phyloP scores from a whole-genome alignment of 2,113 vertebrate genomes.

The Halcyon malimbica region DNA sequence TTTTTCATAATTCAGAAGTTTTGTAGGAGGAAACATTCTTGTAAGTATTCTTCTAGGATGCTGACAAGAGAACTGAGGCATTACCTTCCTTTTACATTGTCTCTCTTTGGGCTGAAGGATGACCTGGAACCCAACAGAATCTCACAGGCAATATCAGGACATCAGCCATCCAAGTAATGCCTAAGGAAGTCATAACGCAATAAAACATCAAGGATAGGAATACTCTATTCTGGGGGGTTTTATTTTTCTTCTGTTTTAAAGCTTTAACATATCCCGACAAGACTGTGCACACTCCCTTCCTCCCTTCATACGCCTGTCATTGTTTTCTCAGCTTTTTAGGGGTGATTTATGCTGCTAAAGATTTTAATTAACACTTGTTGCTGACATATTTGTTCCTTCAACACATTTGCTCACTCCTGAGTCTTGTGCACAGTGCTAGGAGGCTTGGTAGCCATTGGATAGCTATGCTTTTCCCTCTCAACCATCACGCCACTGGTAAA shows the following conservation, averaged over 20 bases:
- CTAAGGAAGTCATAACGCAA: neutral
- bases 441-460: neutral
- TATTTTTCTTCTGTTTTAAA: neutral
- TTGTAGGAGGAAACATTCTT: neutral
- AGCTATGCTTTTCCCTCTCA: neutral
- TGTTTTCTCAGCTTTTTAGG: neutral
- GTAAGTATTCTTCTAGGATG: neutral
- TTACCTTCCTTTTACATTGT: neutral
- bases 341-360: neutral
- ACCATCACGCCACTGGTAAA: neutral
- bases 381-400: neutral
- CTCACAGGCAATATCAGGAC: neutral
- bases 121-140: neutral
- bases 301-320: neutral
- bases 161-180: neutral
- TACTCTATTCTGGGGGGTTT: neutral
- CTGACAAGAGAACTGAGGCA: neutral
- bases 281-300: neutral
- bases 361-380: neutral
- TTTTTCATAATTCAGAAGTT: neutral
- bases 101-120: neutral
- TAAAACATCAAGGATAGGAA: neutral
- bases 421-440: neutral
- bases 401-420: neutral
- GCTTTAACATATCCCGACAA: neutral